Evolutionary conservation across 1,140 invertebrate genomes (phyloP), one percentile per base, ranked within the genome.

Genomic region (Chlorops oryzae): DNA sequence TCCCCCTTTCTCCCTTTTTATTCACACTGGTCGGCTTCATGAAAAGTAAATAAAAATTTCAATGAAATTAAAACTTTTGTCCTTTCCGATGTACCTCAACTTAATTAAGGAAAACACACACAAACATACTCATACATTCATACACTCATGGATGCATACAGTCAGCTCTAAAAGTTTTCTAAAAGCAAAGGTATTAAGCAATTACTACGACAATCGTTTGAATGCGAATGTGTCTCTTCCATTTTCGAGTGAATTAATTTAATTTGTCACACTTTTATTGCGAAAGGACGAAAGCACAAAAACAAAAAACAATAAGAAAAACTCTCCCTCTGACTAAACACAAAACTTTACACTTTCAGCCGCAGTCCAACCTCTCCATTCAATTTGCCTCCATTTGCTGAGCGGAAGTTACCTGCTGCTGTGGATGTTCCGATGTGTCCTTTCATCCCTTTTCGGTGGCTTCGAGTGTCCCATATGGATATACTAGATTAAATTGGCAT

Each of bases 401-500:
- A 56, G 56, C 63, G 64, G 64, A 67, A 67, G 64, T 67, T 67
- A 67, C 64, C 64, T 67, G 64, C 64, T 66, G 63, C 58, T 57
- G 63, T 56, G 56, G 18, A 32, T 9, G 27, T n/a, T 32, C 27
- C 7, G 27, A 7, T 32, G 7, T 32, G 7, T 32, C 27, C n/a
- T 32, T 9, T 32, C 27, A 13, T n/a, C 7, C 7, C 27, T n/a
- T 23, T 28, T 48, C 55, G 62, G 63, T 58, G 62, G 56, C 59
- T 65, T 59, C 61, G 56, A 66, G 58, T 62, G 64, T 67, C 64
- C 64, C 64, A 67, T 67, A 64, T 67, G 64, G 64, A 64, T 56
- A 48, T 55, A 67, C 62, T 67, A 67, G 64, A 67, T 67, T 67
- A 67, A 67, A 67, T 67, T 67, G 64, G 64, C 64, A 67, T 67